These are phyloP conservation scores for Eupithecia subfuscata DNA, from an alignment of 2,888 invertebrate genomes.

Conservation along the genomic window DNA sequence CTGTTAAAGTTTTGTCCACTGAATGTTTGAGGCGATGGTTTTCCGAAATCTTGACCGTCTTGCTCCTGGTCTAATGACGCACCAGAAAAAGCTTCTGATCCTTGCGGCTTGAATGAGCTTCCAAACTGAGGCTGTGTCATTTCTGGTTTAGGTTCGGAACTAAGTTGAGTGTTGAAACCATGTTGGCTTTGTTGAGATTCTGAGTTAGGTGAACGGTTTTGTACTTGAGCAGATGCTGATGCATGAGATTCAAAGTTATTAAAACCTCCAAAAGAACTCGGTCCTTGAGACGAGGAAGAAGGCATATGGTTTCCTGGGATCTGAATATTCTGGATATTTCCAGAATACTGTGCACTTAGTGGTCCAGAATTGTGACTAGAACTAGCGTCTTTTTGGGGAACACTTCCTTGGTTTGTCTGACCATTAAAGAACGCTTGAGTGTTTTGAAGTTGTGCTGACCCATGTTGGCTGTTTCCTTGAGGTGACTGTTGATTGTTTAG, in stretches of 20 bases:
- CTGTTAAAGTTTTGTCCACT: constrained; percentile 28
- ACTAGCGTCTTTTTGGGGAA: constrained; percentile 25
- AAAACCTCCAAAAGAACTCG: constrained; percentile 26
- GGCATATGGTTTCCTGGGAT: constrained; percentile 20
- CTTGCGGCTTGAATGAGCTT: constrained; percentile 38
- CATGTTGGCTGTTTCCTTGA: constrained; percentile 14
- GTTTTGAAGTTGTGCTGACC: constrained; percentile 8
- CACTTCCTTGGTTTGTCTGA: constrained; percentile 18
- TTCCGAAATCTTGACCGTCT: constrained; percentile 31
- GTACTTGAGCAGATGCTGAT: constrained; percentile 28
- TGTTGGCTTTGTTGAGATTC: constrained; percentile 27
- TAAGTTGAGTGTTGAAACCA: constrained; percentile 28
- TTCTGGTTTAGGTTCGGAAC: constrained; percentile 10
- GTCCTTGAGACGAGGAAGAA: constrained; percentile 23
- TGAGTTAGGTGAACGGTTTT: constrained; percentile 19
- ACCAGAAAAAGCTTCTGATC: constrained; percentile 29
- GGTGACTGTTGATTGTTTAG: constrained; percentile 13
- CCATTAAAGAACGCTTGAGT: constrained; percentile 20
- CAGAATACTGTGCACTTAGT: constrained; percentile 20
- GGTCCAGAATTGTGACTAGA: constrained; percentile 25
- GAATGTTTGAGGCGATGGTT: constrained; percentile 26
- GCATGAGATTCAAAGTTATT: constrained; percentile 29
- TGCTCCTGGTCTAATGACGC: constrained; percentile 24
- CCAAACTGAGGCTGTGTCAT: constrained; percentile 37
- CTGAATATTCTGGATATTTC: constrained; percentile 10